Base-by-base conservation (phyloP, 1,140 invertebrate genomes). In the Ceratina japonica region DNA sequence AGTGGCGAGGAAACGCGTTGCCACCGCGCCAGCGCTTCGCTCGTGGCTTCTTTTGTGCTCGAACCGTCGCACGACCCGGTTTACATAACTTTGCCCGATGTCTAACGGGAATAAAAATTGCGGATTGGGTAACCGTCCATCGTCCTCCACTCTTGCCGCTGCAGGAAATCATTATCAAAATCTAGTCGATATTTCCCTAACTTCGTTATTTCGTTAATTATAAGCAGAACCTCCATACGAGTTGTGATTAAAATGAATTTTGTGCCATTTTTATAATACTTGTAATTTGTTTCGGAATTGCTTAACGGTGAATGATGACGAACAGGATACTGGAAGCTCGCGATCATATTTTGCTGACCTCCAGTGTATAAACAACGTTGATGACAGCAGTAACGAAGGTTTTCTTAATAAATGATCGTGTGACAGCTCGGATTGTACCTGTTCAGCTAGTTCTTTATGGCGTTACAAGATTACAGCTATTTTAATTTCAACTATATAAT, bases 51-150 rank as follows among this genome's bases (percentile, higher is more conserved):
- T 72, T 69, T 61, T 80, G 31, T 52, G 58, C 56, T 62, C 22
- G 63, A 27, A 24, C 27, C 65, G 87, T 88, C 89, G 85, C 90
- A 91, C 90, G 90, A 80, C 84, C 82, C 85, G 86, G 89, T 91
- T 91, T 91, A 91, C 88, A 90, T 91, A 90, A 91, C 80, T 78
- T 20, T 68, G 52, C 58, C 16, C 69, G 63, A 84, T 84, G 24
- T 76, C 74, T 80, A 76, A 84, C 68, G 79, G 68, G 62, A 76
- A 80, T 78, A 69, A 83, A 56, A 78, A 64, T 78, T n/a, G 51
- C 27, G 16, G 51, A 81, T 83, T 83, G 75, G 52, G 44, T 82
- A 83, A 83, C 31, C 22, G n/a, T 15, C 31, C 27, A 20, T 44
- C 69, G 71, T 77, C 64, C 54, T 54, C 18, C 54, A 51, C 31